Conservation (phyloP, 2,797 vertebrate species). For the Otolemur crassicaudatus region DNA sequence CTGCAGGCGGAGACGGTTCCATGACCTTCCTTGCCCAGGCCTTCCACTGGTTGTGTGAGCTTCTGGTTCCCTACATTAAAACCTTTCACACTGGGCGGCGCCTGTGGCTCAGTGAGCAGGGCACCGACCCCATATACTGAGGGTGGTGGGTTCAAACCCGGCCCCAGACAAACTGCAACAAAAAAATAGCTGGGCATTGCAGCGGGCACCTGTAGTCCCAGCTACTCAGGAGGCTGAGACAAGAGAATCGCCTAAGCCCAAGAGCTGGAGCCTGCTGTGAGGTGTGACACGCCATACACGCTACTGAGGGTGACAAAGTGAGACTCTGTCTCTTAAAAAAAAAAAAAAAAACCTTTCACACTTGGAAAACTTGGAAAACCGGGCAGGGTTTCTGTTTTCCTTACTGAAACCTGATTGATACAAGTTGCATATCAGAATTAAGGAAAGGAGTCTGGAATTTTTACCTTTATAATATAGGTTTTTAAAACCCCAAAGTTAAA, state of each 20-base stretch:
- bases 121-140: too few species aligned
- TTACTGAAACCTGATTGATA: neutral
- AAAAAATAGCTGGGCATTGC: too few species aligned
- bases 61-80: neutral
- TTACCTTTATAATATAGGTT: neutral
- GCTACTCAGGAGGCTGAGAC: too few species aligned
- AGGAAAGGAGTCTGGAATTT: neutral
- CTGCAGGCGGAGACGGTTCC: neutral
- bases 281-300: too few species aligned
- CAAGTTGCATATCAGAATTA: neutral
- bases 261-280: too few species aligned
- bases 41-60: neutral
- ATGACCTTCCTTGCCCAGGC: neutral
- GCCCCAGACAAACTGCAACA: too few species aligned
- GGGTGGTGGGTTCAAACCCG: too few species aligned
- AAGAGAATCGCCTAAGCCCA: too few species aligned
- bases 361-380: constrained; percentile 25
- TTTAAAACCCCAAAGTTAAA: neutral
- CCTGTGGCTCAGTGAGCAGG: too few species aligned
- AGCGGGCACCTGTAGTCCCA: too few species aligned
- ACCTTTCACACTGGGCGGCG: neutral
- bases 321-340: too few species aligned
- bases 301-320: too few species aligned
- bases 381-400: neutral
- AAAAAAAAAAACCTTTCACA: neutral